Base-by-base conservation (phyloP, 2,797 vertebrate genomes). In the Propithecus perrieri region DNA sequence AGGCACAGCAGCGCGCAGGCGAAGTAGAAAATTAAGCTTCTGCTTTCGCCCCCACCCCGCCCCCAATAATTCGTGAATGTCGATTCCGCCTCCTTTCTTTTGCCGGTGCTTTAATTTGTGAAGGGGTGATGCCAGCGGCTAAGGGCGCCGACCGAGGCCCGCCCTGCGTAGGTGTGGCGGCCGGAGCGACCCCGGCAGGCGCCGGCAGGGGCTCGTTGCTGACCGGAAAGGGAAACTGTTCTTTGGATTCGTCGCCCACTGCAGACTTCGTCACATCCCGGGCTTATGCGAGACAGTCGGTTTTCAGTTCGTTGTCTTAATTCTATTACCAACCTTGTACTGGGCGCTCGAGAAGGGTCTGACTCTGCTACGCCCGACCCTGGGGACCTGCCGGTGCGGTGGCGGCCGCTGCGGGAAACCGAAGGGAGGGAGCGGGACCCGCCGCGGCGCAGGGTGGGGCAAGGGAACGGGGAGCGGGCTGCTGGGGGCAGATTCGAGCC, bases 1-100 rank as follows among this genome's bases (percentile, higher is more conserved):
- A 22, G 14, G 15, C 74, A 5, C 6, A 15, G 1, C 13, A 20
- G 57, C 26, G 3, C 55, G 0, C 2, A n/a, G 35, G 3, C 15
- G 10, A 67, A 28, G 38, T 38, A 67, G 28, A 79, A 65, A 75
- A 15, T 46, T 5, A 41, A 69, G 33, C 35, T 24, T 76, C 43
- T 2, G 26, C 43, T 48, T 79, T 48, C 20, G 15, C 50, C 14
- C 30, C 55, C 50, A 7, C 4, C 28, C 30, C 0, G 5, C n/a
- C 14, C 33, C 43, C 33, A 33, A 1, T 24, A 30, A 12, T 17
- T 69, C 1, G 5, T 57, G 15, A 24, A 38, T 17, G 50, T 69
- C 50, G 48, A 48, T 50, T 63, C 48, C 2, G 12, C 50, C 14
- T 33, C 17, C 41, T 75, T 67, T 50, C 26, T 61, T 71, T n/a